phyloP scores from a whole-genome alignment of 1,140 invertebrate genomes.

The Anoplophora glabripennis region DNA sequence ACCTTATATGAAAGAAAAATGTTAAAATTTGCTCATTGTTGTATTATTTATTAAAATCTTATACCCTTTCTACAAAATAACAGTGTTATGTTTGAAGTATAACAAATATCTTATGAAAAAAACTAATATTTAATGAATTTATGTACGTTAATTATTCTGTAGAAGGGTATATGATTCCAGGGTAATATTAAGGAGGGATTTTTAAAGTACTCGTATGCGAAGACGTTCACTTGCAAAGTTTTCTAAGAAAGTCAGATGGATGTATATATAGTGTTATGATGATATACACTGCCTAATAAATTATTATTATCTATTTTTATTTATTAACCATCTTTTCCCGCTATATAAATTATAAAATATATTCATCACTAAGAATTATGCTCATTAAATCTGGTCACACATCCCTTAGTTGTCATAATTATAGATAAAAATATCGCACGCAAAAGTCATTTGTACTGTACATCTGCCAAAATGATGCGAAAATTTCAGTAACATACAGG shows the following conservation, averaged over 20 bases:
- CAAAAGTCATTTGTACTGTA: too few relatives aligned
- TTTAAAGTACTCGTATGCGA: neutral
- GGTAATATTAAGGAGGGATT: conserved; percentile 20
- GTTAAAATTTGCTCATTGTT: conserved; percentile 41
- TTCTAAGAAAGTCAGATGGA: conserved; percentile 41
- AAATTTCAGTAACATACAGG: too few relatives aligned
- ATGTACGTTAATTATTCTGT: conserved; percentile 20
- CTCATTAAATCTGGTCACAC: too few relatives aligned
- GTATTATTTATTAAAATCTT: conserved; percentile 22
- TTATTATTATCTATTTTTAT: conserved; percentile 44
- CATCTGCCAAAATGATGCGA: too few relatives aligned
- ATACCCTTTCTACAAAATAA: conserved; percentile 20
- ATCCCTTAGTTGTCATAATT: too few relatives aligned
- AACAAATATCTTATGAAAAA: conserved; percentile 14
- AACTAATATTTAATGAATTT: conserved; percentile 19
- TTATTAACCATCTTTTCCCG: neutral
- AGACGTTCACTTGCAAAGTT: conserved; percentile 30
- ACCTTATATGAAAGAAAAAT: conserved; percentile 17
- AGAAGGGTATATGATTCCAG: conserved; percentile 24
- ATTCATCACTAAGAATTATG: too few relatives aligned
- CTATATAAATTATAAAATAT: neutral
- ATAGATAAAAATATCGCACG: too few relatives aligned
- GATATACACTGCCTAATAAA: conserved; percentile 50
- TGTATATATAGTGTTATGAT: conserved; percentile 50
- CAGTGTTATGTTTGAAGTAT: conserved; percentile 6